phyloP scores from a whole-genome alignment of 2,797 vertebrate genomes.

The Loris lydekkerianus region DNA sequence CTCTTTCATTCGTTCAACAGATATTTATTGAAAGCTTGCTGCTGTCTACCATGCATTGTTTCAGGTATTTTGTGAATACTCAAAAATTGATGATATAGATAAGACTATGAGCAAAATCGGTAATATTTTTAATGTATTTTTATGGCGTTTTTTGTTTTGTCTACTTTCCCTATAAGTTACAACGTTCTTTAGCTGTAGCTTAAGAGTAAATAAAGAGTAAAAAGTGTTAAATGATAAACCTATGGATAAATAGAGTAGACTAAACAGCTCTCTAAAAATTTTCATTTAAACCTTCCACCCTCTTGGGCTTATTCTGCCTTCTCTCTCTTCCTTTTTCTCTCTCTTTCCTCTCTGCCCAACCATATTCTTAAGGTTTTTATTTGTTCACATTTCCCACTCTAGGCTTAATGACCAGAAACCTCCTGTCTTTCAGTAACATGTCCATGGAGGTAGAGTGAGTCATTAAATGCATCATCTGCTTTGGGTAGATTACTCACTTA shows the following conservation, averaged over 20 bases:
- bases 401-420: neutral
- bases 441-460: neutral
- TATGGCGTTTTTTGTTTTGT: neutral
- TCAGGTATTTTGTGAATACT: neutral
- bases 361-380: neutral
- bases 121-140: neutral
- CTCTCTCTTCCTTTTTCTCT: too few species aligned
- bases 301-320: rapidly evolving
- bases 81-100: conserved; percentile 7
- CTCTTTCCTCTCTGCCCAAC: neutral
- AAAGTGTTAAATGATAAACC: neutral
- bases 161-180: neutral
- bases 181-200: neutral
- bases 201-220: neutral
- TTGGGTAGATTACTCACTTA: neutral
- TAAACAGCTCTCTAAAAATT: neutral
- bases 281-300: neutral
- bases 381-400: neutral
- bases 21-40: neutral
- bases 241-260: neutral
- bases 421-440: neutral
- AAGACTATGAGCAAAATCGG: neutral
- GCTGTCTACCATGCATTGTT: neutral
- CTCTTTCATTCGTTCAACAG: conserved; percentile 38
- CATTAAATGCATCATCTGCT: neutral